These are phyloP conservation scores for Hemiprocne comata DNA, from an alignment of 2,113 vertebrate species.

Conservation along the genomic window DNA sequence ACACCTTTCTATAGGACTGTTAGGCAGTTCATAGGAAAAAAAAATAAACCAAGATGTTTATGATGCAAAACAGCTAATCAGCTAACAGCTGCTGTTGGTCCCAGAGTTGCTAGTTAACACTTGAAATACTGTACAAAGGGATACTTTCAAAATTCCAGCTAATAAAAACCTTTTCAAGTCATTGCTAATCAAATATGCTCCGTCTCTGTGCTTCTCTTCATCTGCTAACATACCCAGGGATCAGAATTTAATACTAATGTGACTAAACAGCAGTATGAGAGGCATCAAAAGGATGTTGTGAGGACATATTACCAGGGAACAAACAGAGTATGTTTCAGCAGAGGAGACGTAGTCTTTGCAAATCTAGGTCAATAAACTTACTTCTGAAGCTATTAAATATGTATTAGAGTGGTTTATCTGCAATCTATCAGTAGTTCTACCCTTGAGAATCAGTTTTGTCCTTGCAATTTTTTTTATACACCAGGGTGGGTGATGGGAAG, in stretches of 20 bases:
- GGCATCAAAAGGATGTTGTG: background rate
- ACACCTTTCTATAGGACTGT: conserved; percentile 66
- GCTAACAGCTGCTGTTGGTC: conserved; percentile 52
- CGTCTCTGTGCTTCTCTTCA: conserved; percentile 8
- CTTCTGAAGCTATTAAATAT: background rate
- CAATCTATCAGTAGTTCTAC: background rate
- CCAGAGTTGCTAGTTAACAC: conserved; percentile 47
- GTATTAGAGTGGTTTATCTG: background rate
- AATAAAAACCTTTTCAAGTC: background rate
- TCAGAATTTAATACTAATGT: background rate
- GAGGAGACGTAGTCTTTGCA: background rate
- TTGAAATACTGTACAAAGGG: conserved; percentile 18
- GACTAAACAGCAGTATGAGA: background rate
- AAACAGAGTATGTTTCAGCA: background rate
- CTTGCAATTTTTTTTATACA: background rate
- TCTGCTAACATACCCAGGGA: background rate
- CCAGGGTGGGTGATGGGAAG: background rate
- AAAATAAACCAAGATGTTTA: background rate
- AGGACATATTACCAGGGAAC: background rate
- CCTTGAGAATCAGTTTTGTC: background rate
- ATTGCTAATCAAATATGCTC: background rate
- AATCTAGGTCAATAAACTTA: background rate
- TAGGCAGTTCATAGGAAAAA: conserved; percentile 26
- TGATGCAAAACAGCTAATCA: conserved; percentile 45
- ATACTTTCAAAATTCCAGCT: conserved; percentile 7